These are phyloP conservation scores for Drosophila cardini DNA, from an alignment of 1,140 invertebrate species.

Conservation along the genomic window DNA sequence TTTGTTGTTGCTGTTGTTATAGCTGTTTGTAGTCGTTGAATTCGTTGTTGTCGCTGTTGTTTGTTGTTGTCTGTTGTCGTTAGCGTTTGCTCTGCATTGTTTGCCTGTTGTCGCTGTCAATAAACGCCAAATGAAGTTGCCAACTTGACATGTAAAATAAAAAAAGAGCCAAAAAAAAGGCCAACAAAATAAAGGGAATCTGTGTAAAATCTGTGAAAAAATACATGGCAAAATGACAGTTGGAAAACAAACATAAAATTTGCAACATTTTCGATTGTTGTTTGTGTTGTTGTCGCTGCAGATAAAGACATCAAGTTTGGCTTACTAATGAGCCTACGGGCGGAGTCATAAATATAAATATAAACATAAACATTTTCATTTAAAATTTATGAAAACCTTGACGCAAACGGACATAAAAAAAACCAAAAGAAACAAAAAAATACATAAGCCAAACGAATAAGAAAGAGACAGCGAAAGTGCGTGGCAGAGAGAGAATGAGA, in stretches of 20 bases:
- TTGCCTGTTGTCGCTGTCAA: constrained; percentile 79
- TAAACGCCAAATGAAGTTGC: constrained; percentile 76
- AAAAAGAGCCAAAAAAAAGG: background rate
- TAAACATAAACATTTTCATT: constrained; percentile 60
- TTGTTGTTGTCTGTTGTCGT: constrained; percentile 28
- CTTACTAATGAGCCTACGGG: constrained; percentile 51
- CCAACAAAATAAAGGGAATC: constrained; percentile 5
- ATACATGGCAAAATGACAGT: constrained; percentile 41
- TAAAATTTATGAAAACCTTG: constrained; percentile 64
- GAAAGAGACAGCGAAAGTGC: constrained; percentile 26
- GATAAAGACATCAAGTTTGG: constrained; percentile 42
- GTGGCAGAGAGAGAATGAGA: background rate
- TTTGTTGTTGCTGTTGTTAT: constrained; percentile 12
- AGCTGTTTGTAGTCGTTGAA: constrained; percentile 29
- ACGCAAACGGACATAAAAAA: constrained; percentile 51
- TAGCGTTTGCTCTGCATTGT: constrained; percentile 68
- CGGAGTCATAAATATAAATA: constrained; percentile 50
- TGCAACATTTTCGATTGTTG: constrained; percentile 18
- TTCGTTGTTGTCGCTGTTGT: constrained; percentile 34
- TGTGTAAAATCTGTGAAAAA: constrained; percentile 10
- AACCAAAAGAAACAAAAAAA: constrained; percentile 25
- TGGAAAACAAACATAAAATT: constrained; percentile 59
- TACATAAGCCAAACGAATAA: constrained; percentile 24
- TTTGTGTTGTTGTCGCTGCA: constrained; percentile 17
- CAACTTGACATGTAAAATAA: constrained; percentile 53